Evolutionary conservation across 2,113 vertebrate species (phyloP), one percentile per base, ranked within the genome.

Genomic region (Struthio camelus): DNA sequence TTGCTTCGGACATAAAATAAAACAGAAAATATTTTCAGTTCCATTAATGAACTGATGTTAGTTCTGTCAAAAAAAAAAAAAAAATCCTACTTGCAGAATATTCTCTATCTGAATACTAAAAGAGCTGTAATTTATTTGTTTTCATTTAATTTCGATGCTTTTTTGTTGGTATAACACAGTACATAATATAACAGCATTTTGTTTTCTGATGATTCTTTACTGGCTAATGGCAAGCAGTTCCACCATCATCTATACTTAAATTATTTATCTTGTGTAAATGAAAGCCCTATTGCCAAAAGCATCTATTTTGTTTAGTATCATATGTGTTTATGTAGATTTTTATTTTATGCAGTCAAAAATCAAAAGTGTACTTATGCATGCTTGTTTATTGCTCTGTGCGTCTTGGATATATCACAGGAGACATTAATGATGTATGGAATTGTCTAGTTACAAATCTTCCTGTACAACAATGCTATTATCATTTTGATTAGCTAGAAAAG

Each of bases 11-110:
- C 93, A 77, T 50, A 14, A 53, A 54, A 54, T 89, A 80, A 97
- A 98, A 92, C 66, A 92, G 94, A 96, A 94, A 90, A 95, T 95
- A 95, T 95, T 97, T 97, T 96, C 61, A 38, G 32, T 97, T 97
- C 96, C 85, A 95, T 97, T 97, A 96, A 91, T 78, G 80, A 83
- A 95, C 72, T 95, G 61, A 64, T 88, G 73, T 82, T 94, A 20
- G 42, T 94, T 93, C 87, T 97, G 78, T 97, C 85, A 97, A 94
- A 98, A 94, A 85, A 91, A 80, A 75, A 46, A 56, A 95, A 61
- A 62, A 54, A 65, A 30, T 25, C 25, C 22, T 44, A 2, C 17
- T 17, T 66, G 17, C 10, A 64, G 18, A 75, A 42, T 81, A n/a
- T 44, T 80, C 81, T 81, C 67, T 64, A 28, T 90, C 38, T 67